These are phyloP conservation scores for Philopotamus ludificatus DNA, from an alignment of 1,140 invertebrate genomes.

Conservation along the genomic window DNA sequence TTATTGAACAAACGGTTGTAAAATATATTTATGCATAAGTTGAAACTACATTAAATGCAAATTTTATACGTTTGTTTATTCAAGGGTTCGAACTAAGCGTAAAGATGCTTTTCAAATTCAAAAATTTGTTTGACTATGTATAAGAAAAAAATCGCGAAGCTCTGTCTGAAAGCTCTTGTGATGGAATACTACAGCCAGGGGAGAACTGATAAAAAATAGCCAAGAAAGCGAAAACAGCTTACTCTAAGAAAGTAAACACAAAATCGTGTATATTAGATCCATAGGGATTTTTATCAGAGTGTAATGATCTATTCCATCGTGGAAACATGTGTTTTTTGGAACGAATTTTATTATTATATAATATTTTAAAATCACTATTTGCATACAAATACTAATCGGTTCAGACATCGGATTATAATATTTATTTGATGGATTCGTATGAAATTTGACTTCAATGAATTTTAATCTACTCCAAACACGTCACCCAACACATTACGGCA, in stretches of 20 bases:
- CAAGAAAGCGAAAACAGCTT: conserved; percentile 26
- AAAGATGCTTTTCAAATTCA: neutral
- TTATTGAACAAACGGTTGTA: too few species aligned
- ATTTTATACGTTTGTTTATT: too few species aligned
- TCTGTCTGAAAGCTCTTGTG: conserved; percentile 8
- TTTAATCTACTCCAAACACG: neutral
- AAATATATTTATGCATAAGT: too few species aligned
- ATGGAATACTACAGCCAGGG: conserved; percentile 19
- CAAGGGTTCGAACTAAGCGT: too few species aligned
- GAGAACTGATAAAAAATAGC: conserved; percentile 15
- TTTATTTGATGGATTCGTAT: too few species aligned
- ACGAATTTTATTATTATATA: too few species aligned
- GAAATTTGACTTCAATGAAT: too few species aligned
- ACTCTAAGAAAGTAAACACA: conserved; percentile 8
- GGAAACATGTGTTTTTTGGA: too few species aligned
- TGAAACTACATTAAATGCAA: too few species aligned
- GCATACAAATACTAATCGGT: neutral
- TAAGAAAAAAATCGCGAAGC: neutral
- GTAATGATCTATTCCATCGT: neutral
- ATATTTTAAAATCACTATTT: too few species aligned
- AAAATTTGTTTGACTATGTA: neutral
- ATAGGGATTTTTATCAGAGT: neutral
- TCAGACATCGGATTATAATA: too few species aligned
- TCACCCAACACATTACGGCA: neutral
- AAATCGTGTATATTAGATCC: neutral